phyloP scores from a whole-genome alignment of 2,797 vertebrate species.

The Sebastes diaconus region DNA sequence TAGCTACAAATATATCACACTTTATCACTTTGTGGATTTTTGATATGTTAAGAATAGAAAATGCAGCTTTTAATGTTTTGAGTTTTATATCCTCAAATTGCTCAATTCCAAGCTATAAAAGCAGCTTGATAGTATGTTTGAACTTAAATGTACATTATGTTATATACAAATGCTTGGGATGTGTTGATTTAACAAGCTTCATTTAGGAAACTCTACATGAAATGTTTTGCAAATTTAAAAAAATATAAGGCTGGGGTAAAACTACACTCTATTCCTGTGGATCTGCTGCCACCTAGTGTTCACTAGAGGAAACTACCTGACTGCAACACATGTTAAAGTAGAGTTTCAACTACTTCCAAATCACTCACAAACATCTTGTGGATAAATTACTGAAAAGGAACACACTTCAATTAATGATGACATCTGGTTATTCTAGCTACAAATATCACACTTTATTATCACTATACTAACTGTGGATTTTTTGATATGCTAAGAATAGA shows the following conservation, averaged over 20 bases:
- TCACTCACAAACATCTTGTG: no score
- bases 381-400: no score
- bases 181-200: neutral
- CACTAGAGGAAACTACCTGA: neutral
- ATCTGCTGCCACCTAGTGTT: slow-evolving; percentile 57
- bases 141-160: neutral
- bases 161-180: neutral
- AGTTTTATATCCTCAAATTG: neutral
- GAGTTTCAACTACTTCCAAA: no score
- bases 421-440: neutral
- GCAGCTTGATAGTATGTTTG: neutral
- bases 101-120: neutral
- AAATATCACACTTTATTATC: neutral
- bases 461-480: neutral
- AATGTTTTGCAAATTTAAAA: neutral
- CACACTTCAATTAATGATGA: slow-evolving; percentile 17
- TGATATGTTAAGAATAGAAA: neutral
- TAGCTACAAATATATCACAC: neutral
- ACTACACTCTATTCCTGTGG: neutral
- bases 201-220: neutral
- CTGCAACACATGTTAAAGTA: neutral
- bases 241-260: neutral
- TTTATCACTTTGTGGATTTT: neutral
- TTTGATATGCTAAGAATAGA: neutral
- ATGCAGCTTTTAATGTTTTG: neutral